These are phyloP conservation scores for Empis stercorea DNA, from an alignment of 2,888 invertebrate species.

Conservation along the genomic window DNA sequence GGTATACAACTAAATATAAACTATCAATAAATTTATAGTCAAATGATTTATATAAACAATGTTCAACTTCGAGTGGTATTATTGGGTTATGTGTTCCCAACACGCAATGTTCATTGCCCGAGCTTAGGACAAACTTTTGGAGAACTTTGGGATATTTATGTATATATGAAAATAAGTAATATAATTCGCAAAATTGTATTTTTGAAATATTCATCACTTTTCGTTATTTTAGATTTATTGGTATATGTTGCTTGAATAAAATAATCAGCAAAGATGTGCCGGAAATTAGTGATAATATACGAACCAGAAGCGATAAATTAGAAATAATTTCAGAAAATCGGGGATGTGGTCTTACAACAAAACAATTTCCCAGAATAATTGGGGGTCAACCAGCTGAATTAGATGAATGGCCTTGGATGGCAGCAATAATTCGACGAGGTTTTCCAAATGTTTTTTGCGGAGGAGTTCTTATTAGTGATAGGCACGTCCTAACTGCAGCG, in stretches of 20 bases:
- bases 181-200: slow-evolving; percentile 1
- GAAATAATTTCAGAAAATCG: slow-evolving; percentile 27
- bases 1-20: no score
- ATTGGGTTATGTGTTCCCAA: slow-evolving; percentile 54
- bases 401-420: slow-evolving; percentile 77
- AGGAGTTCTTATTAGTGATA: slow-evolving; percentile 65
- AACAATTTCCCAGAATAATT: slow-evolving; percentile 40
- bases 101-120: slow-evolving; percentile 46
- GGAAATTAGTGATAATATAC: slow-evolving; percentile 12
- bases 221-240: slow-evolving; percentile 38
- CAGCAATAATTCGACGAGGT: slow-evolving; percentile 51
- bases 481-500: slow-evolving; percentile 40
- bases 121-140: slow-evolving; percentile 44
- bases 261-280: slow-evolving; percentile 18
- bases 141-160: slow-evolving; percentile 55
- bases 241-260: slow-evolving; percentile 58
- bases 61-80: slow-evolving; percentile 43
- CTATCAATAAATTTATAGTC: slow-evolving; percentile 40
- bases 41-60: slow-evolving; percentile 46
- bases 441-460: slow-evolving; percentile 57
- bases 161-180: slow-evolving; percentile 51
- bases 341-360: slow-evolving; percentile 34
- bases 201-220: not conserved
- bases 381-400: slow-evolving; percentile 51
- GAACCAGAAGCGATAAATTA: slow-evolving; percentile 16